phyloP scores from a whole-genome alignment of 2,888 invertebrate genomes.

The Xanthia togata region DNA sequence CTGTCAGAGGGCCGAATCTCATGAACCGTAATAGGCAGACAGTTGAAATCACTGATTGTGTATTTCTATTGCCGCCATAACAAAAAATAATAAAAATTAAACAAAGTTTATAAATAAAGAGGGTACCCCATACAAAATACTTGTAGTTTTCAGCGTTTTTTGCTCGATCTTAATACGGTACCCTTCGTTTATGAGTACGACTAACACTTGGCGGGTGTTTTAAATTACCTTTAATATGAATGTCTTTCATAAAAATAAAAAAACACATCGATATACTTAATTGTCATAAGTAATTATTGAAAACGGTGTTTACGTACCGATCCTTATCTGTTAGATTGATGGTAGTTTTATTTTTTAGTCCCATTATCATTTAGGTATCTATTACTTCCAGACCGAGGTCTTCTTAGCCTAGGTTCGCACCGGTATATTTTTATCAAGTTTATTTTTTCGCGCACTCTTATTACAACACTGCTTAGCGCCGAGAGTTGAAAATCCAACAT shows the following conservation, averaged over 20 bases:
- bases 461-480: neutral
- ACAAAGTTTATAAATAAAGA: no score
- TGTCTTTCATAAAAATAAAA: neutral
- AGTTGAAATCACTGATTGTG: no score
- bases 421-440: no score
- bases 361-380: neutral
- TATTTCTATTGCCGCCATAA: no score
- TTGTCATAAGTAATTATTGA: neutral
- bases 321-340: neutral
- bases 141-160: no score
- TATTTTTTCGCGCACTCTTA: neutral
- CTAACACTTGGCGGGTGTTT: neutral
- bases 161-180: no score
- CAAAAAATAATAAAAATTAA: no score
- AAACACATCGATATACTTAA: neutral
- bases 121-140: no score
- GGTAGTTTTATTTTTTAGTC: neutral
- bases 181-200: no score
- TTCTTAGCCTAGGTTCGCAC: no score
- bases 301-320: neutral
- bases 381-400: neutral
- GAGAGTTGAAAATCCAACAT: neutral
- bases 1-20: no score
- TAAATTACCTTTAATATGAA: neutral
- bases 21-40: no score